Base-by-base conservation (phyloP, 2,113 vertebrate species). In the Larimichthys crocea region DNA sequence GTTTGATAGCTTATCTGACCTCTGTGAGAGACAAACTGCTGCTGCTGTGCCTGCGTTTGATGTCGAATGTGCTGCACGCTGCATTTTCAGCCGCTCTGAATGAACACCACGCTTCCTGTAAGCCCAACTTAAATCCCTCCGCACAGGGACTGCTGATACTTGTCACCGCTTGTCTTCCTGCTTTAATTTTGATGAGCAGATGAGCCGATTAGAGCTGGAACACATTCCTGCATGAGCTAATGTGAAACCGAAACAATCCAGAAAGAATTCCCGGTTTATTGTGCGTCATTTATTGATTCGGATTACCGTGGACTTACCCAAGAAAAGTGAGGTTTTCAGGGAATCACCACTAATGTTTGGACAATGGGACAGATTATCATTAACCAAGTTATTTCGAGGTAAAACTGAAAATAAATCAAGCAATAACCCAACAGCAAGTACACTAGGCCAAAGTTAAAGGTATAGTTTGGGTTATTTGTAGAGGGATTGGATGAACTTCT, bases 1-100 rank as follows among this genome's bases (percentile, higher is more conserved):
- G 10, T 59, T 3, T 5, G 80, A 84, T 75, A 76, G 3, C 31
- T 76, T 74, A 86, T 83, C 71, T 85, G 79, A 83, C 62, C 73
- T 80, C 22, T 55, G 76, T 10, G 49, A 65, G 59, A 79, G 2
- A 71, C 52, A 60, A 50, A 26, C 56, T 24, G 20, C 52, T 24
- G 20, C 52, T 53, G 53, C 1, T 49, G 7, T 6, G 29, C 40
- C 4, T 49, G 24, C 0, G 31, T 82, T 62, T 81, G 49, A 63
- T 68, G 9, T 63, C 16, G 12, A 84, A 35, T 0, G n/a, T 73
- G 50, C 52, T 61, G 46, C 44, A 4, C 17, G 55, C 35, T 64
- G 63, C 60, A 6, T 52, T 84, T 71, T 66, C 2, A 40, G 7
- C 42, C 55, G 4, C 19, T 69, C 49, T 81, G 29, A 63, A n/a